Percentiles rank a stretch among this genome's conserved stretches.
Evolutionary conservation across 2,113 vertebrate genomes (phyloP).

Genomic region (Apteryx owenii): DNA sequence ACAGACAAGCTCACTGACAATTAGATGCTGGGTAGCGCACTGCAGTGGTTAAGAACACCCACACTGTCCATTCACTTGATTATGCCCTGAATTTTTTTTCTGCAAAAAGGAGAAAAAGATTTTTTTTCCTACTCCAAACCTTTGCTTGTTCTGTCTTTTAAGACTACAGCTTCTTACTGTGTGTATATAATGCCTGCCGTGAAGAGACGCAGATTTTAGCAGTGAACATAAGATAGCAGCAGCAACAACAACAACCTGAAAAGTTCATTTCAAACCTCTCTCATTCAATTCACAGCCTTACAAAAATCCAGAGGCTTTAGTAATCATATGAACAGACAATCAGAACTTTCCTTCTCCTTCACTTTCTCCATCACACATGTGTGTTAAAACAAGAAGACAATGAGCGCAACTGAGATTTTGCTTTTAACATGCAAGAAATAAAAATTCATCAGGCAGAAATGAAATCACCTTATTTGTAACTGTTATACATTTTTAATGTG

Average conservation of each 20-base stretch:
- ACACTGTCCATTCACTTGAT: background rate
- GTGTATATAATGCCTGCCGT: accelerated
- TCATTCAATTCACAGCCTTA: background rate
- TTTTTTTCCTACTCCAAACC: background rate
- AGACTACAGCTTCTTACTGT: background rate
- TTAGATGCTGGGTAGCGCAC: background rate
- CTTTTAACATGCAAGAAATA: background rate
- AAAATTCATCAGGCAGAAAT: background rate
- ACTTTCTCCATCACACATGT: background rate
- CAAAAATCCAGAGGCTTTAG: background rate
- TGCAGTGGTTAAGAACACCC: background rate
- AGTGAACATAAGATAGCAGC: background rate
- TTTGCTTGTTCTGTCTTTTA: background rate
- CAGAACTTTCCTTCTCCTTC: background rate
- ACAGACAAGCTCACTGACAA: background rate
- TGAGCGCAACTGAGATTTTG: background rate
- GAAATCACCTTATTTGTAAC: background rate
- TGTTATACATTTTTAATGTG: background rate
- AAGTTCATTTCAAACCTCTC: background rate
- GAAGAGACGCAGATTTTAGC: background rate
- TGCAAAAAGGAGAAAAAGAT: background rate
- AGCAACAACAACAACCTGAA: background rate
- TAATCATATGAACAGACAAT: background rate
- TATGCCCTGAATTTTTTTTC: background rate
- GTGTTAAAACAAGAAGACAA: background rate